phyloP scores from a whole-genome alignment of 2,113 vertebrate species.

The Nicator chloris region DNA sequence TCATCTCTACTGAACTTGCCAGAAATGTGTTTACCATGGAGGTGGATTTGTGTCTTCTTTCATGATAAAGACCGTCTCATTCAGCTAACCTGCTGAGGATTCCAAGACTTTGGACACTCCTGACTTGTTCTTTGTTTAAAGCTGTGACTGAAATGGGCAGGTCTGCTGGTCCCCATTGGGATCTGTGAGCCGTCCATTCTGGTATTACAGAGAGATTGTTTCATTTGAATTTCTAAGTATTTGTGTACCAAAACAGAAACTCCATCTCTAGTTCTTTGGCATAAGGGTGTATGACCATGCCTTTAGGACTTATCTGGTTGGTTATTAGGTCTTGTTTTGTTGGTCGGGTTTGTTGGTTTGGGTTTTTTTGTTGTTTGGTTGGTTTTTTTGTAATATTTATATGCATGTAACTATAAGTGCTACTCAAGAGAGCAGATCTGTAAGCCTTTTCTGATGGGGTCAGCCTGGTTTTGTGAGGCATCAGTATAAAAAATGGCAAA shows the following conservation, averaged over 20 bases:
- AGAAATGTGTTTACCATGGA: background rate
- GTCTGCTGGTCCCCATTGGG: background rate
- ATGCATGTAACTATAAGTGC: background rate
- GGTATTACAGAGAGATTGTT: background rate
- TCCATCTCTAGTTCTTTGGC: background rate
- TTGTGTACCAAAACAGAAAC: background rate
- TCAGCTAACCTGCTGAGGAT: background rate
- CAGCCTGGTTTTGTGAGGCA: background rate
- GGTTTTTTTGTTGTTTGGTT: background rate
- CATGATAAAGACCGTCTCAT: rapidly evolving
- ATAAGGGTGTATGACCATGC: background rate
- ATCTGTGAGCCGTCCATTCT: background rate
- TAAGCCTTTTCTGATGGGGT: background rate
- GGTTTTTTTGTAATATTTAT: background rate
- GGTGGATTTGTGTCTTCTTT: background rate
- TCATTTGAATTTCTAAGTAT: background rate
- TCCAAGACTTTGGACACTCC: background rate
- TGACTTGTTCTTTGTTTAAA: background rate
- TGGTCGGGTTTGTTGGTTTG: background rate
- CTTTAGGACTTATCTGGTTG: background rate
- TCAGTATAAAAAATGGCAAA: background rate
- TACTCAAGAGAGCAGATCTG: background rate
- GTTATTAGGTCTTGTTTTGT: background rate
- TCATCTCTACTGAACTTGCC: background rate
- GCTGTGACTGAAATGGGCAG: background rate